These are phyloP conservation scores for Melangyna quadrimaculata DNA, from an alignment of 2,888 invertebrate species.

Conservation along the genomic window DNA sequence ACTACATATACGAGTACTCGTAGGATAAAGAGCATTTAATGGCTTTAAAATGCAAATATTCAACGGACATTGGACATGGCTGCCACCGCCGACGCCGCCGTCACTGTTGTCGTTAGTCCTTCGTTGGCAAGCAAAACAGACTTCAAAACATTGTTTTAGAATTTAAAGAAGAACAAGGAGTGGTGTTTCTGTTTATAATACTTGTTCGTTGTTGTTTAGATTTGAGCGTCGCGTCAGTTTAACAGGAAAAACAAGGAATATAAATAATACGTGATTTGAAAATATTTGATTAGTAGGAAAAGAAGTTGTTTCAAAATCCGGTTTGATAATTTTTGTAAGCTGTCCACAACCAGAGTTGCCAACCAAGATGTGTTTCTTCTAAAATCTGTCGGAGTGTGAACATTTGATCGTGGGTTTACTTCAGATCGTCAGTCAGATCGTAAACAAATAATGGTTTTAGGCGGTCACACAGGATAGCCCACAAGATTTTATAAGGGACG, in stretches of 20 bases:
- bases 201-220: not conserved
- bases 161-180: not conserved
- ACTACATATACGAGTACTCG: no score
- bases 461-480: no score
- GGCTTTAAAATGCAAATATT: constrained; percentile 35
- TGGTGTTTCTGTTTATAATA: not conserved
- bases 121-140: not conserved
- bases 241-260: not conserved
- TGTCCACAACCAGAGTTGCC: no score
- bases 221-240: not conserved
- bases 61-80: not conserved
- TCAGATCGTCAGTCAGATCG: no score
- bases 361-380: no score
- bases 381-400: no score
- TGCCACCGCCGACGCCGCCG: not conserved
- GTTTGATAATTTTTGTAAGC: no score
- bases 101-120: not conserved
- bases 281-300: not conserved
- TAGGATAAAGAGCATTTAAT: constrained; percentile 28
- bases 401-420: no score
- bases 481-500: no score
- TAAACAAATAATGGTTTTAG: no score
- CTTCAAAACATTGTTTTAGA: not conserved
- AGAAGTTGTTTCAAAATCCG: no score
- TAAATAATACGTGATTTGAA: not conserved